Conservation (phyloP, 2,888 invertebrate genomes). For the Aelia acuminata region DNA sequence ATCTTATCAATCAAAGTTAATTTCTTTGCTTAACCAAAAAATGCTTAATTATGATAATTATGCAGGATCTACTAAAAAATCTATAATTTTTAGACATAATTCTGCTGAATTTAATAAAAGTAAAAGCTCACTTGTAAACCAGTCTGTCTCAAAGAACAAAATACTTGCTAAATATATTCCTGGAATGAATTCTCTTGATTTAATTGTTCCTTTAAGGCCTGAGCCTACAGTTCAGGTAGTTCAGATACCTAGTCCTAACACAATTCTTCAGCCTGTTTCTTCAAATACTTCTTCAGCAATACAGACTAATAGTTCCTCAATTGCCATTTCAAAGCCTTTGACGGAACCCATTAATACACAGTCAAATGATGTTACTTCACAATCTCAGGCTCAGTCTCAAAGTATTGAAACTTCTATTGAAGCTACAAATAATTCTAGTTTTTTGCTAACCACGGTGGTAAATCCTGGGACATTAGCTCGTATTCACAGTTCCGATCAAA, state of each 20-base stretch:
- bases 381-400: conserved; percentile 44
- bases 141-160: conserved; percentile 66
- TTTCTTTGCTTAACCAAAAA: conserved; percentile 70
- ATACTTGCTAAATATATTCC: conserved; percentile 72
- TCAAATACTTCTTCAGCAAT: conserved; percentile 54
- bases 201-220: conserved; percentile 73
- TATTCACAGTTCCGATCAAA: conserved; percentile 21
- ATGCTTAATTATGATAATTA: conserved; percentile 68
- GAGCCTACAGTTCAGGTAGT: conserved; percentile 74
- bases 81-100: background rate
- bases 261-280: conserved; percentile 58
- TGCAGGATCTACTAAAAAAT: background rate
- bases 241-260: conserved; percentile 70
- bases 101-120: conserved; percentile 12
- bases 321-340: conserved; percentile 54
- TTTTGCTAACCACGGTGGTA: conserved; percentile 52
- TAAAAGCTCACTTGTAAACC: conserved; percentile 59
- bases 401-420: conserved; percentile 28
- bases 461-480: conserved; percentile 41
- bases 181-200: conserved; percentile 75
- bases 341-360: conserved; percentile 52
- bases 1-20: conserved; percentile 64
- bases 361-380: conserved; percentile 52
- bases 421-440: conserved; percentile 40
- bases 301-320: conserved; percentile 53